Conservation (phyloP, 2,888 invertebrate species). For the Lasioglossum zephyrum region DNA sequence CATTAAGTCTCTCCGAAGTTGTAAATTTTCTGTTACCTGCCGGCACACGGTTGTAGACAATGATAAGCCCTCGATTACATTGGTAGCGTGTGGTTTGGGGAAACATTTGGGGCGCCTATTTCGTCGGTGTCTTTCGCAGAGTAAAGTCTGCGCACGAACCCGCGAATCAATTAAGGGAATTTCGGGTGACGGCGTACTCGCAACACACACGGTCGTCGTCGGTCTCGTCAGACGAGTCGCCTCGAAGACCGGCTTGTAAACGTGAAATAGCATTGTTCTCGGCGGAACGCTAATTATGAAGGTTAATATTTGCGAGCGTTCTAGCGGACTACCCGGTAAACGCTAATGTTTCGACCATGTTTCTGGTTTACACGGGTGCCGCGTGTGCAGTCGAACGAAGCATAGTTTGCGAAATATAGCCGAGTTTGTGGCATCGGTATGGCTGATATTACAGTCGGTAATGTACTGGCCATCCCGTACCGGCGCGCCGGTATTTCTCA, state of each 20-base stretch:
- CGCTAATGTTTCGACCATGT: conserved; percentile 57
- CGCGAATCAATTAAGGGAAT: conserved; percentile 12
- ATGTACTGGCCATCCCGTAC: conserved; percentile 59
- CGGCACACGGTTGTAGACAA: background rate
- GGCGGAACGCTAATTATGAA: conserved; percentile 37
- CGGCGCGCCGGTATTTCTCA: conserved; percentile 64
- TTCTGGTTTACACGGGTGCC: conserved; percentile 46
- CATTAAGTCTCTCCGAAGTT: background rate
- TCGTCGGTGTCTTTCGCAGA: background rate
- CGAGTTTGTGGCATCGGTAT: conserved; percentile 60
- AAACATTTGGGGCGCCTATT: background rate
- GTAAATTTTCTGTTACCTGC: background rate
- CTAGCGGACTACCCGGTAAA: conserved; percentile 21
- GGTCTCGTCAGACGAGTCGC: conserved; percentile 9
- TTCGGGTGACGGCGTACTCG: background rate
- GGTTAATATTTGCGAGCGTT: conserved; percentile 40
- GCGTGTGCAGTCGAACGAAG: conserved; percentile 59
- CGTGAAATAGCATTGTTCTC: conserved; percentile 36
- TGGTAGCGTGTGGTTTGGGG: background rate
- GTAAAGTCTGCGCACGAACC: background rate
- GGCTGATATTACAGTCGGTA: conserved; percentile 67
- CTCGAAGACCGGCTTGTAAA: conserved; percentile 32
- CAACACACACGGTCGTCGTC: background rate
- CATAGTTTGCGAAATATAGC: conserved; percentile 64
- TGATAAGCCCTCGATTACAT: background rate